These are phyloP conservation scores for Aramus guarauna DNA, from an alignment of 2,113 vertebrate species.

Conservation along the genomic window DNA sequence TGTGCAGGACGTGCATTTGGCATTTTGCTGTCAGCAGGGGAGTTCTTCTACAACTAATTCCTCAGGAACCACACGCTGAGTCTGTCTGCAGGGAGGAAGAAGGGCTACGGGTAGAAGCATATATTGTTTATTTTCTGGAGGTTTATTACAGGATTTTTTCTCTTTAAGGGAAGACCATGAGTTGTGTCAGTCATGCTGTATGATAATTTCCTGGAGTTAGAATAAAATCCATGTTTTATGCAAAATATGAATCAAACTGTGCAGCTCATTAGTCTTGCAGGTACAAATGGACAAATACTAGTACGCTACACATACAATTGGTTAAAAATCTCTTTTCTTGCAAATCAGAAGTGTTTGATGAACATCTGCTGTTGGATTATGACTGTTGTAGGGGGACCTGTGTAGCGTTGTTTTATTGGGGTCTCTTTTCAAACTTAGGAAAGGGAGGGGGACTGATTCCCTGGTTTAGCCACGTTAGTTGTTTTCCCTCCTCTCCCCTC, in stretches of 20 bases:
- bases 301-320: neutral
- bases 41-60: constrained; percentile 74
- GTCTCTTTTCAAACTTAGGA: neutral
- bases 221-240: neutral
- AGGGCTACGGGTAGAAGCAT: constrained; percentile 17
- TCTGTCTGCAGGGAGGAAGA: constrained; percentile 69
- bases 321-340: neutral
- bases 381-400: neutral
- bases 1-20: constrained; percentile 73
- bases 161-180: constrained; percentile 39
- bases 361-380: neutral
- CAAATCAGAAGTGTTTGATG: neutral
- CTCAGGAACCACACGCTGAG: constrained; percentile 76
- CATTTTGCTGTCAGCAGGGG: constrained; percentile 81
- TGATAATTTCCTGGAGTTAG: constrained; percentile 37
- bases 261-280: neutral
- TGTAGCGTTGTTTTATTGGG: neutral
- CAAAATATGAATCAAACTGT: neutral
- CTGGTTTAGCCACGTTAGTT: neutral
- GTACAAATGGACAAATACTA: neutral
- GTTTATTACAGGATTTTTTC: constrained; percentile 4
- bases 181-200: constrained; percentile 26
- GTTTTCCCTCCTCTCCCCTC: neutral
- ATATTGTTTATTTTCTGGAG: constrained; percentile 55
- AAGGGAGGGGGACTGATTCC: neutral